Conservation (phyloP, 2,113 vertebrate genomes). For the Sarotherodon lohbergeri region DNA sequence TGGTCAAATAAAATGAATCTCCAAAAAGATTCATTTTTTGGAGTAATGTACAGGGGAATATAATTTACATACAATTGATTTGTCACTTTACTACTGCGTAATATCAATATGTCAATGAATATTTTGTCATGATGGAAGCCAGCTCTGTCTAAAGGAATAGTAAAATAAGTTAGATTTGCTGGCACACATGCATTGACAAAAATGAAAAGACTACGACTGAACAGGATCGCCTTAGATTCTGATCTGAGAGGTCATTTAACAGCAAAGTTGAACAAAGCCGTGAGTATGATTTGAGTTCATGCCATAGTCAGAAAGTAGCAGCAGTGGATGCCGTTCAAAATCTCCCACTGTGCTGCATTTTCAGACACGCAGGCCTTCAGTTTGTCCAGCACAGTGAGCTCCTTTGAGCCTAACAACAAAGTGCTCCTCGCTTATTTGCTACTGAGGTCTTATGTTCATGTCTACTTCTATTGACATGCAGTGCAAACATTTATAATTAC, state of each 20-base stretch:
- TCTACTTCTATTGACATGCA: conserved; percentile 33
- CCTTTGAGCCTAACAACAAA: conserved; percentile 50
- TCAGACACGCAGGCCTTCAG: conserved; percentile 11
- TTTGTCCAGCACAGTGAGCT: conserved; percentile 30
- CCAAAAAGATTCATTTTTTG: background rate
- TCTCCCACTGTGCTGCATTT: conserved; percentile 36
- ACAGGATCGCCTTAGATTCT: background rate
- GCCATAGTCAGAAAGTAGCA: conserved; percentile 42
- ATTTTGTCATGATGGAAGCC: background rate
- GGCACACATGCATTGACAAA: background rate
- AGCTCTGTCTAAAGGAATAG: background rate
- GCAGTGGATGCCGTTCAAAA: conserved; percentile 28
- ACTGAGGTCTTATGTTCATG: conserved; percentile 17
- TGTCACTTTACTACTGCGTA: rapidly evolving
- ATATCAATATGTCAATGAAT: background rate
- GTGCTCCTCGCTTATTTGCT: background rate
- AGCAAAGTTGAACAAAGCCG: conserved; percentile 7
- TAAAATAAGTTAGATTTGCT: background rate
- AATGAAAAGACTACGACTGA: background rate
- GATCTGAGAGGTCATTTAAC: background rate
- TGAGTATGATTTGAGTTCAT: conserved; percentile 8
- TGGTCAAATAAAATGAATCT: background rate
- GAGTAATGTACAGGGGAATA: background rate
- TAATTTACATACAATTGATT: background rate
- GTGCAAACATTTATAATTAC: conserved; percentile 46